Evolutionary conservation across 2,113 vertebrate genomes (phyloP).

Genomic region (Gymnogyps californianus): DNA sequence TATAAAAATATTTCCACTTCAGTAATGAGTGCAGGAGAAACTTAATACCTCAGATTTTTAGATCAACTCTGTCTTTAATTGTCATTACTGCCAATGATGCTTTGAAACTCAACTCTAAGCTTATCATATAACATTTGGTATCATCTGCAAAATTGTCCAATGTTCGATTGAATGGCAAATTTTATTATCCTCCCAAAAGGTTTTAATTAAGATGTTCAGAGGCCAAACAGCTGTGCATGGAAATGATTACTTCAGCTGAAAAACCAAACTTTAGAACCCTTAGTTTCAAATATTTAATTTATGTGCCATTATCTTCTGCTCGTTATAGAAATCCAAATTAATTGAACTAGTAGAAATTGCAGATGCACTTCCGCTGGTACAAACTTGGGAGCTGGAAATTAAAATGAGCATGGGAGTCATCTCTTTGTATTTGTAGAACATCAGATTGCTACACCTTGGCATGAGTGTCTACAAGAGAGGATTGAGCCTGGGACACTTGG

Average conservation of each 20-base stretch:
- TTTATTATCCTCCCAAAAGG: not conserved
- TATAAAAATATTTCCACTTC: not conserved
- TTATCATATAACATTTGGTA: not conserved
- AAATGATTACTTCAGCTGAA: constrained; percentile 30
- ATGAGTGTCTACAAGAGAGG: not conserved
- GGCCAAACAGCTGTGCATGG: constrained; percentile 23
- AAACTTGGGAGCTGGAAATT: not conserved
- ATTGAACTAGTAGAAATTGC: not conserved
- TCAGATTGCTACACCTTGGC: not conserved
- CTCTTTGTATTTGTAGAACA: not conserved
- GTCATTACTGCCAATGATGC: not conserved
- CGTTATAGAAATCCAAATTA: not conserved
- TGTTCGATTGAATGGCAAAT: not conserved
- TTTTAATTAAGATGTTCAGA: constrained; percentile 36
- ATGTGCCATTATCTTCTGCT: not conserved
- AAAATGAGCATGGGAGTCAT: not conserved
- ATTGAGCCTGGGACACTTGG: not conserved
- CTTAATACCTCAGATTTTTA: not conserved
- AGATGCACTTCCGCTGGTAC: not conserved
- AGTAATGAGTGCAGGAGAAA: not conserved
- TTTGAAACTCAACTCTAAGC: not conserved
- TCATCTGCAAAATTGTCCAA: not conserved
- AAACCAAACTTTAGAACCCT: not conserved
- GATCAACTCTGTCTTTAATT: not conserved
- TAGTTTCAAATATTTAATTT: not conserved